These are phyloP conservation scores for Motacilla alba DNA, from an alignment of 2,113 vertebrate species.

Conservation along the genomic window DNA sequence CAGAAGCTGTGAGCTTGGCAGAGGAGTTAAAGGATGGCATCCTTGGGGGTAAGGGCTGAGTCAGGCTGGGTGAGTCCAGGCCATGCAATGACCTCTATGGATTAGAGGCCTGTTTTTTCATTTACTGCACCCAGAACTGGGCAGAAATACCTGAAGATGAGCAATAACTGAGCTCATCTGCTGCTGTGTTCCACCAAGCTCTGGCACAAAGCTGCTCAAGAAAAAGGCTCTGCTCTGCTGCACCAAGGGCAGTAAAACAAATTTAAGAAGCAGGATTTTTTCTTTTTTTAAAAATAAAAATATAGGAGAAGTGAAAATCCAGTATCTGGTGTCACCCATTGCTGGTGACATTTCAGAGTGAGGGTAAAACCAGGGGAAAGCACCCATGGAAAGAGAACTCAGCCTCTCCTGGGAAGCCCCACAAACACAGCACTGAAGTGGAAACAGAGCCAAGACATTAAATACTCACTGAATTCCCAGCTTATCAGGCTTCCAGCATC, in stretches of 20 bases:
- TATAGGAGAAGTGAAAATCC: not conserved
- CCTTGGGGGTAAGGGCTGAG: not conserved
- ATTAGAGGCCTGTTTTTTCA: no score
- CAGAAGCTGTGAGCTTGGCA: not conserved
- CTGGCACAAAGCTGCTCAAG: not conserved
- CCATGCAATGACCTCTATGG: rapidly evolving
- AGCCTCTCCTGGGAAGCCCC: not conserved
- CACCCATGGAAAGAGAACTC: not conserved
- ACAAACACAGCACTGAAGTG: not conserved
- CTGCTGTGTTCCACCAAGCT: not conserved
- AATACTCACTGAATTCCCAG: not conserved
- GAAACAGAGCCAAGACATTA: not conserved
- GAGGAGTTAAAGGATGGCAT: not conserved
- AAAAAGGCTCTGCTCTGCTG: not conserved
- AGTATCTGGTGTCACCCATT: not conserved
- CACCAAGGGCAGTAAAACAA: not conserved
- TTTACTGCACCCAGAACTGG: not conserved
- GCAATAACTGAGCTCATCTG: not conserved
- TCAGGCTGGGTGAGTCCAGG: not conserved
- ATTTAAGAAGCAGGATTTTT: not conserved
- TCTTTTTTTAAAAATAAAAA: not conserved
- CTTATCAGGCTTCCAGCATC: not conserved
- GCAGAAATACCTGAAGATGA: not conserved
- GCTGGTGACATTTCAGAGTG: not conserved
- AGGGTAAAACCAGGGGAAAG: not conserved